A percentile compares a stretch with the other conserved stretches of the same genome.
Conservation (phyloP, 2,888 invertebrate genomes). For the Leptopterna dolabrata region DNA sequence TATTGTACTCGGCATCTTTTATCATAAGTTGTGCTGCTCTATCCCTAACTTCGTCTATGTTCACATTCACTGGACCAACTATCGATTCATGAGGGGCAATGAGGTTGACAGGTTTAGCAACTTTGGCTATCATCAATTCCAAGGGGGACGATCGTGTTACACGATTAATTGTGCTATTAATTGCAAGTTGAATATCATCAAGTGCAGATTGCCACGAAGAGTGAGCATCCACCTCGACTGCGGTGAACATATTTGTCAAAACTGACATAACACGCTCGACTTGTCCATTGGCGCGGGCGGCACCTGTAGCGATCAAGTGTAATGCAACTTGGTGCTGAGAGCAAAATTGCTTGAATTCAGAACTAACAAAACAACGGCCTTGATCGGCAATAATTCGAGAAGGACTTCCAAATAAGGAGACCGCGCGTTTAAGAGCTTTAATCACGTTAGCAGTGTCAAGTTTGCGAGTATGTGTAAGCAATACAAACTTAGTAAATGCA, state of each 20-base stretch:
- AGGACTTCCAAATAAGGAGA: constrained; percentile 59
- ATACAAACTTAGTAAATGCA: background rate
- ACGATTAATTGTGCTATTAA: constrained; percentile 6
- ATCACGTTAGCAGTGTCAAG: constrained; percentile 62
- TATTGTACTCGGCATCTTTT: background rate
- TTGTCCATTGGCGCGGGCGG: constrained; percentile 63
- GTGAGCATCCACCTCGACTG: background rate
- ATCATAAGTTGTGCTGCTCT: background rate
- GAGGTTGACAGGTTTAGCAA: background rate
- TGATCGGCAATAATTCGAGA: too few species aligned
- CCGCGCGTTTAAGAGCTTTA: constrained; percentile 51
- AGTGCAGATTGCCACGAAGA: background rate
- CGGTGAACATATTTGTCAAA: constrained; percentile 43
- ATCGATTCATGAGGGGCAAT: background rate
- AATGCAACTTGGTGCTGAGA: constrained; percentile 48
- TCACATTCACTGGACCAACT: background rate
- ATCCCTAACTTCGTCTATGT: background rate
- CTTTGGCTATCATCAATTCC: background rate
- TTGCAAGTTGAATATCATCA: constrained; percentile 16
- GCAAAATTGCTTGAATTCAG: constrained; percentile 59
- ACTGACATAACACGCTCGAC: constrained; percentile 39
- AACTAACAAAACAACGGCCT: too few species aligned
- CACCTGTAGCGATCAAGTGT: constrained; percentile 63
- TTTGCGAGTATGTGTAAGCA: constrained; percentile 59
- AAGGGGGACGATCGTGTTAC: background rate